A percentile compares a stretch with the other conserved stretches of the same genome.
These are phyloP conservation scores for Scelioninae gen. 2 DNA, from an alignment of 2,888 invertebrate species.

Conservation along the genomic window DNA sequence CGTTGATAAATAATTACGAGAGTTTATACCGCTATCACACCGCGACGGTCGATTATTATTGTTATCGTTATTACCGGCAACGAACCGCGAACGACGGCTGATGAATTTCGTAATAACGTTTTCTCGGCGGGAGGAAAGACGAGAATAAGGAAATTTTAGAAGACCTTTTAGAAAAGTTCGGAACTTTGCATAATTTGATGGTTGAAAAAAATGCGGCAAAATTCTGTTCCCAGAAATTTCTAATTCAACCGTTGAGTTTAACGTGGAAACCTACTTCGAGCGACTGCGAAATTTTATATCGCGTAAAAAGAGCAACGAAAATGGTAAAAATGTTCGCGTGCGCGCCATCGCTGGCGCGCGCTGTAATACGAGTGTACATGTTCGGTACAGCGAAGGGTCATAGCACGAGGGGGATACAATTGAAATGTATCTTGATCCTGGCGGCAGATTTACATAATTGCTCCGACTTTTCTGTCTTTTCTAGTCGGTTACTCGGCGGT, in stretches of 20 bases:
- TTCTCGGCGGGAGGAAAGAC: no score
- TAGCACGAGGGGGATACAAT: constrained; percentile 51
- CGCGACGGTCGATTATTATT: no score
- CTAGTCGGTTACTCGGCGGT: constrained; percentile 44
- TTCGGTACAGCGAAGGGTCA: constrained; percentile 34
- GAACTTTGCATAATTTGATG: background rate
- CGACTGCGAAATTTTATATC: constrained; percentile 29
- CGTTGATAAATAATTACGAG: no score
- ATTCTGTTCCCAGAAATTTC: background rate
- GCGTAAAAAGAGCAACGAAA: constrained; percentile 13
- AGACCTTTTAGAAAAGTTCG: no score
- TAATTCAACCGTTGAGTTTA: constrained; percentile 13
- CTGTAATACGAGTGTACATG: constrained; percentile 23
- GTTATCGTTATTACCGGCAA: no score
- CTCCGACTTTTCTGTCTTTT: constrained; percentile 65
- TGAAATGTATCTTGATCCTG: constrained; percentile 69
- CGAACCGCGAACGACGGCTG: no score
- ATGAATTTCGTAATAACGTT: no score
- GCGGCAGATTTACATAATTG: constrained; percentile 70
- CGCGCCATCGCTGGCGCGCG: background rate
- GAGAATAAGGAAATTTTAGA: constrained; percentile 3
- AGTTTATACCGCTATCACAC: no score
- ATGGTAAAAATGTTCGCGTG: constrained; percentile 23
- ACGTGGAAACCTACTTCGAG: constrained; percentile 8
- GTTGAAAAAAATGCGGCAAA: background rate